phyloP scores from a whole-genome alignment of 2,113 vertebrate genomes.

The Petroica traversi region DNA sequence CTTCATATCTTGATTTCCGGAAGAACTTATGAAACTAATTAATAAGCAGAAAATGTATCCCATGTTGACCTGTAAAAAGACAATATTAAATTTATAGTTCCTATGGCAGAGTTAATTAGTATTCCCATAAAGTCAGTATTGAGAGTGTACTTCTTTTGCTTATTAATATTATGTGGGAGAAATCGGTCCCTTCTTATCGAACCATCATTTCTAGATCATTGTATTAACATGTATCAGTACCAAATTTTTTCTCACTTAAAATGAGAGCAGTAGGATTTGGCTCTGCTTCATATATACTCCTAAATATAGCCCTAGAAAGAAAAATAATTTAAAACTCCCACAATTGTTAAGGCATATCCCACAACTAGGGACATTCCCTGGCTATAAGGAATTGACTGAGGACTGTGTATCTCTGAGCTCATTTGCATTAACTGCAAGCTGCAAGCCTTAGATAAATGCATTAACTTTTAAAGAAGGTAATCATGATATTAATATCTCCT shows the following conservation, averaged over 20 bases:
- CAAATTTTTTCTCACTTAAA: background rate
- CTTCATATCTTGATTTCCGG: background rate
- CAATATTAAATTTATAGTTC: background rate
- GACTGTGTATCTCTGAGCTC: background rate
- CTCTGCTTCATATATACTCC: background rate
- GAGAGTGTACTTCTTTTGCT: background rate
- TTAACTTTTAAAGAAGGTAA: background rate
- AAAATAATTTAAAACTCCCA: background rate
- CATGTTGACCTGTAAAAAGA: background rate
- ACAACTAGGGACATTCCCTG: background rate
- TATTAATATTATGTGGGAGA: background rate
- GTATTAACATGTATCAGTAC: background rate
- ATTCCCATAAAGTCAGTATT: background rate
- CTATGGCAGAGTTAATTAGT: background rate
- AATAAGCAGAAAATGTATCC: background rate
- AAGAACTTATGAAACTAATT: background rate
- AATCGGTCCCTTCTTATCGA: background rate
- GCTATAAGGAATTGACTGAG: background rate
- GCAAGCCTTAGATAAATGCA: background rate
- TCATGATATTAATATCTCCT: background rate
- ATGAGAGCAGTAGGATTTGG: background rate
- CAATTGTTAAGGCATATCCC: background rate
- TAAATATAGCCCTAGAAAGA: background rate
- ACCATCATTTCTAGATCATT: background rate
- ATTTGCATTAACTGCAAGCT: background rate